Base-by-base conservation (phyloP, 2,113 vertebrate genomes). In the Myiopsitta monachus region DNA sequence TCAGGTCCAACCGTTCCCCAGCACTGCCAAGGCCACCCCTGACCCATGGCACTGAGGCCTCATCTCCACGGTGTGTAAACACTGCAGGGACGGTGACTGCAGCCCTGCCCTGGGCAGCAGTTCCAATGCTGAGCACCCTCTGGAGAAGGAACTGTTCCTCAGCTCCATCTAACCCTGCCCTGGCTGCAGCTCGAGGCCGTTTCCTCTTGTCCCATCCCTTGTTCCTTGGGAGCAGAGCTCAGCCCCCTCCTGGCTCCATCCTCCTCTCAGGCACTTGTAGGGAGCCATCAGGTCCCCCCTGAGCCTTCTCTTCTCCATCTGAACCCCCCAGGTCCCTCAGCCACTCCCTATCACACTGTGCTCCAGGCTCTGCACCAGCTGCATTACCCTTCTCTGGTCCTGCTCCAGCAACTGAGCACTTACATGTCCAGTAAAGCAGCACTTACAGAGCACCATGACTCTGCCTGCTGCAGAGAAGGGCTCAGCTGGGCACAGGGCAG, bases 11-110 rank as follows among this genome's bases (percentile, higher is more conserved):
- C 33, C 14, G 1, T 10, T n/a, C 21, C 31, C 57, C 57, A 59
- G 57, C 33, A 3, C 57, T 59, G 57, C 57, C 57, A 59, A 36
- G 57, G 33, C 57, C 57, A 59, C n/a, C 57, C 15, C 33, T 59
- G 0, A 7, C 57, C 57, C 57, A 36, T 24, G 33, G 57, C 33
- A 36, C 57, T 24, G 57, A 59, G 57, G 22, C 57, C 57, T 59
- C 57, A 0, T 23, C 57, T 59, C 9, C 57, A 36, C 4, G 0
- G 3, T 3, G 6, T 59, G 57, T 24, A 22, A 10, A 15, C 33
- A 4, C 55, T 2, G 33, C 21, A n/a, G 55, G 55, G 55, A 3
- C 5, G 11, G 54, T 55, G 54, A 7, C 54, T 33, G 4, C 54
- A 55, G 54, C 30, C 30, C 54, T 55, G 54, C 54, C 54, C 54